phyloP scores from a whole-genome alignment of 2,888 invertebrate genomes.

The Cephus pulcher region DNA sequence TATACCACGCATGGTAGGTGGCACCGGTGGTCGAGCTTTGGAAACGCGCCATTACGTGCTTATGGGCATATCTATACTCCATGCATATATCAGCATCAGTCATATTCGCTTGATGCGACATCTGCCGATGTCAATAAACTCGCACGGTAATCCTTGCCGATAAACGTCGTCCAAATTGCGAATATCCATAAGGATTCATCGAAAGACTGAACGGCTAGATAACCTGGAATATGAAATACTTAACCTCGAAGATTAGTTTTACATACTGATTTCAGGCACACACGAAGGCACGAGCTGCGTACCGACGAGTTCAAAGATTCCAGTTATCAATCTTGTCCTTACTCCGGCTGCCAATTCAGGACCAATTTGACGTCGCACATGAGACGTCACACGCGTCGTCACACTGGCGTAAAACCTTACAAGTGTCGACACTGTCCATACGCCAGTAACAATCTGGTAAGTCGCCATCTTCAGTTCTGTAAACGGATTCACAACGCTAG shows the following conservation, averaged over 20 bases:
- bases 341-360: conserved; percentile 75
- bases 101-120: conserved; percentile 40
- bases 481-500: neutral
- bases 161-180: neutral
- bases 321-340: conserved; percentile 42
- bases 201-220: neutral
- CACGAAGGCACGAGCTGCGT: neutral
- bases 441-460: conserved; percentile 82
- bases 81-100: conserved; percentile 55
- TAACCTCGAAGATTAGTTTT: conserved; percentile 7
- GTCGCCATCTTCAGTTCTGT: neutral
- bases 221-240: neutral
- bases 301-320: neutral
- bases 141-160: neutral
- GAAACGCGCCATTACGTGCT: neutral
- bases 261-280: conserved; percentile 47
- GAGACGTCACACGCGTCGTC: conserved; percentile 82
- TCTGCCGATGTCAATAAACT: neutral
- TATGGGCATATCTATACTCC: conserved; percentile 35
- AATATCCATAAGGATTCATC: neutral
- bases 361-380: conserved; percentile 77
- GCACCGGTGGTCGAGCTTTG: neutral
- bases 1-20: conserved; percentile 27
- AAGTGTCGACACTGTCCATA: conserved; percentile 86
- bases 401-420: conserved; percentile 86